A percentile compares a stretch with the other conserved stretches of the same genome.
Conservation (phyloP, 1,140 invertebrate species). For the Caerostris darwini region DNA sequence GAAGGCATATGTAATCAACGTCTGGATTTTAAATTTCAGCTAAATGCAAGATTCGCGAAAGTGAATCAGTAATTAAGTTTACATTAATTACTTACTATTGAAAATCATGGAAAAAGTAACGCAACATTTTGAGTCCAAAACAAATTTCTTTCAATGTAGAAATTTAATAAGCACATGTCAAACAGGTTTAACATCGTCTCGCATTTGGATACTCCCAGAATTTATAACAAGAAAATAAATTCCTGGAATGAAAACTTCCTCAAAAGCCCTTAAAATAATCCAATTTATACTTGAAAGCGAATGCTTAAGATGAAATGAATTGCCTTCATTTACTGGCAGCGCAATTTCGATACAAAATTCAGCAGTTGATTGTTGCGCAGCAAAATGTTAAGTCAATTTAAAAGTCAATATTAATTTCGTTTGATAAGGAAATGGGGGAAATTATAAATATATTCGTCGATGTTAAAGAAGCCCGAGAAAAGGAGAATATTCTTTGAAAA, state of each 20-base stretch:
- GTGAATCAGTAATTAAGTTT: too few relatives aligned
- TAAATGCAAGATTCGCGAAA: too few relatives aligned
- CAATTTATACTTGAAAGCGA: not conserved
- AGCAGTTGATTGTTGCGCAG: not conserved
- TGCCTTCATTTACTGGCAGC: not conserved
- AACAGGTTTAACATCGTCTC: not conserved
- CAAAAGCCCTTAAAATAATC: not conserved
- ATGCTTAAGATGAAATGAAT: not conserved
- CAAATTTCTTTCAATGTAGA: too few relatives aligned
- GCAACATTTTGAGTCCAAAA: too few relatives aligned
- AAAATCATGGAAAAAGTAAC: too few relatives aligned
- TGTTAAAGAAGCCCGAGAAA: not conserved
- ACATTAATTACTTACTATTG: too few relatives aligned
- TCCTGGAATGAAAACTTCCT: not conserved
- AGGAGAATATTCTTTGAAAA: not conserved
- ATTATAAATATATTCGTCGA: not conserved
- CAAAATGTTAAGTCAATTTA: not conserved
- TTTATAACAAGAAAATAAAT: not conserved
- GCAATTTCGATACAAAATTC: not conserved
- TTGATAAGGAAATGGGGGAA: not conserved
- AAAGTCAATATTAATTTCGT: not conserved
- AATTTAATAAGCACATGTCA: too few relatives aligned
- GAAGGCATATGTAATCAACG: too few relatives aligned
- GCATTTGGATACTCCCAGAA: not conserved
- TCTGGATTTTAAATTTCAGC: too few relatives aligned